Base-by-base conservation (phyloP, 2,888 invertebrate species). In the Athetis lepigone region DNA sequence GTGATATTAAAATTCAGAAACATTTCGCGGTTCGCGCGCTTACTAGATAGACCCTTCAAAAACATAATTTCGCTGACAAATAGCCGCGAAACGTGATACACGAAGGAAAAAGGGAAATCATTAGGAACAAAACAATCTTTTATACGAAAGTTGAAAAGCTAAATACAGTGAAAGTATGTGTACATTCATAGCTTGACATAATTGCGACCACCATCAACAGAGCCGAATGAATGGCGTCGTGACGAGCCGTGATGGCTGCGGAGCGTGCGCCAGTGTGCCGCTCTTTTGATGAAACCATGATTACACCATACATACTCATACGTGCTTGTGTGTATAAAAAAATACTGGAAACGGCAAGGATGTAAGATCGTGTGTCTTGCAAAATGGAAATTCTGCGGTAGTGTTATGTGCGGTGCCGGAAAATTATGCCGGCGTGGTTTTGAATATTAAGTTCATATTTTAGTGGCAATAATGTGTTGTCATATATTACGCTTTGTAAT, bases 221-320 rank as follows among this genome's bases (percentile, higher is more conserved):
- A 81, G 81, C 75, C 75, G 86, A 86, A 85, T 91, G 91, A 92
- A 92, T 92, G 86, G 85, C 83, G 80, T 80, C 83, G 85, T 88
- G 88, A 89, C 90, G 90, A 91, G 91, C 89, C 82, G 82, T 89
- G 91, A 91, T 89, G 89, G 88, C 83, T 83, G 81, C 68, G 77
- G 81, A 83, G 79, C 74, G 76, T 79, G 80, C 84, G 82, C 82
- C 81, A 83, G 81, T 86, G 86, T 82, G 82, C 81, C 88, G 89
- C 89, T 88, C 91, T 92, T 92, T 92, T 92, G 92, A 92, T 91
- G 91, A 90, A 90, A 91, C 92, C 91, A 89, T 92, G 92, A 92
- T 92, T 92, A 92, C 91, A 85, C 88, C 87, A 82, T 86, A 89
- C 88, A 90, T 87, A 90, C 75, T 76, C 84, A 83, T 83, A 87